phyloP scores from a whole-genome alignment of 2,888 invertebrate species.

The Danaus chrysippus region DNA sequence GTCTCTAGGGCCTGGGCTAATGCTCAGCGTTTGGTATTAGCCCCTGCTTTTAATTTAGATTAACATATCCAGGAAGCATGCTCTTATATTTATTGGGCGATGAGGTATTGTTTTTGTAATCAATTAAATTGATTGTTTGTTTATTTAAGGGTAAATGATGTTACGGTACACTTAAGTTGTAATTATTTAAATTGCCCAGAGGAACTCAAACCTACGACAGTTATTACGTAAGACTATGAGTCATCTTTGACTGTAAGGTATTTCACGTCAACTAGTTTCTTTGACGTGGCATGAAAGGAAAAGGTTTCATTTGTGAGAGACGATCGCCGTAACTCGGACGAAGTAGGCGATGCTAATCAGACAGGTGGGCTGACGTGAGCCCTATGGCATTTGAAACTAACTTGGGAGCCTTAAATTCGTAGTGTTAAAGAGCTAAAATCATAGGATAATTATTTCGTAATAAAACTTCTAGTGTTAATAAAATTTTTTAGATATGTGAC shows the following conservation, averaged over 20 bases:
- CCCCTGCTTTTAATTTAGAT: constrained; percentile 71
- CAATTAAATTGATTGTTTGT: constrained; percentile 63
- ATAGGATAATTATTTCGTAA: too few species aligned
- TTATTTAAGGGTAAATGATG: constrained; percentile 57
- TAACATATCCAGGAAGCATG: constrained; percentile 67
- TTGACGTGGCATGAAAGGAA: constrained; percentile 69
- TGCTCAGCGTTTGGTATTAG: constrained; percentile 62
- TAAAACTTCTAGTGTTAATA: too few species aligned
- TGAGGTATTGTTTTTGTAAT: constrained; percentile 58
- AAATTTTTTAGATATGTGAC: too few species aligned
- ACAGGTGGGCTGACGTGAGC: constrained; percentile 70
- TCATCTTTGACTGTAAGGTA: constrained; percentile 64
- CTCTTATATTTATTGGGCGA: constrained; percentile 40
- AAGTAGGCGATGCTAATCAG: constrained; percentile 75
- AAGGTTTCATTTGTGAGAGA: constrained; percentile 70
- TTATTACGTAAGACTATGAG: constrained; percentile 46
- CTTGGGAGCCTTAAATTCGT: constrained; percentile 31
- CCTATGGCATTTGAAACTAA: constrained; percentile 36
- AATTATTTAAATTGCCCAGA: constrained; percentile 64
- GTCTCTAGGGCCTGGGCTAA: constrained; percentile 76
- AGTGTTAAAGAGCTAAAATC: neutral
- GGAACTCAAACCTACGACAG: constrained; percentile 51
- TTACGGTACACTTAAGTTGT: constrained; percentile 65
- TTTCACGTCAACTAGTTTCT: constrained; percentile 64
- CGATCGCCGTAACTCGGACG: constrained; percentile 67